These are phyloP conservation scores for Tetrao urogallus DNA, from an alignment of 2,113 vertebrate genomes.

Conservation along the genomic window DNA sequence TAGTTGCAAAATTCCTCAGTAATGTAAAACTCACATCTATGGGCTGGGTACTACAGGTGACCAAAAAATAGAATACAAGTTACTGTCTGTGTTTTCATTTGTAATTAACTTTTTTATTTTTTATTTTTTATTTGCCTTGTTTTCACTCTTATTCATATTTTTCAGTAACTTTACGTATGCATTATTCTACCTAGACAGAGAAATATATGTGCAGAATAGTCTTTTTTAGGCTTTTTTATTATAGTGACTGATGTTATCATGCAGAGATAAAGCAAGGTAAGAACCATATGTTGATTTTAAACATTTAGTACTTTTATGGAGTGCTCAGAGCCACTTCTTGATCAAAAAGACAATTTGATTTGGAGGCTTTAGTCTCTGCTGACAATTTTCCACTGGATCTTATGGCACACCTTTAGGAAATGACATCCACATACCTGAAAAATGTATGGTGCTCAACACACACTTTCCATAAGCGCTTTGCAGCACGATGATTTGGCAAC, in stretches of 20 bases:
- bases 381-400: not conserved
- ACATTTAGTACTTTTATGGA: not conserved
- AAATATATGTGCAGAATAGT: not conserved
- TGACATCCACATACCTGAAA: conserved; percentile 87
- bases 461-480: conserved; percentile 97
- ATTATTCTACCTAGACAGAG: not conserved
- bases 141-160: not conserved
- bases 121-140: not conserved
- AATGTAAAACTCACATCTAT: not conserved
- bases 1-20: not conserved
- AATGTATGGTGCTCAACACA: conserved; percentile 98
- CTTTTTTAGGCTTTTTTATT: not conserved
- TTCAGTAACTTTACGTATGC: not conserved
- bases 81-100: not conserved
- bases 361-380: not conserved
- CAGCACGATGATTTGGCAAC: conserved; percentile 94
- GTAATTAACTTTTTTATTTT: not conserved
- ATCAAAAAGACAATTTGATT: not conserved
- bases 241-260: not conserved
- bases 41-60: not conserved
- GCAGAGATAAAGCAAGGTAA: not conserved
- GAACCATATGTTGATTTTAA: conserved; percentile 16
- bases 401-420: not conserved
- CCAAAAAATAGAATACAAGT: not conserved
- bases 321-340: not conserved